phyloP scores from a whole-genome alignment of 2,797 vertebrate genomes.

The Mus minutoides region DNA sequence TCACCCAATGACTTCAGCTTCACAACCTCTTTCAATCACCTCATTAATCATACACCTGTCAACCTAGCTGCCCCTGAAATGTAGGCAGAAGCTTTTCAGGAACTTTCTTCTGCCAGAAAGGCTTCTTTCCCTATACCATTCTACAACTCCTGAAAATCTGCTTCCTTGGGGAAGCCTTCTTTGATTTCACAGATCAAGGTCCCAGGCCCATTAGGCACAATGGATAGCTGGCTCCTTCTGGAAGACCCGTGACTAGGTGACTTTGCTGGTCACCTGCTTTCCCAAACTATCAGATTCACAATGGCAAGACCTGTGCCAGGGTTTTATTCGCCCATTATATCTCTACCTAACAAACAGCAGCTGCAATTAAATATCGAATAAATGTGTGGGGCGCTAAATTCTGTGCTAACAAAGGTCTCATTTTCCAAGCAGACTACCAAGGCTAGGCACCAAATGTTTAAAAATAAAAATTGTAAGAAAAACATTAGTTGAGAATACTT shows the following conservation, averaged over 20 bases:
- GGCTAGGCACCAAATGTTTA: neutral
- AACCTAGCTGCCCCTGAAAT: neutral
- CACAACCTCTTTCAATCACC: neutral
- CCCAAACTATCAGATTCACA: neutral
- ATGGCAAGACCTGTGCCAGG: neutral
- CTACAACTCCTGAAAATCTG: neutral
- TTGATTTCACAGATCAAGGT: neutral
- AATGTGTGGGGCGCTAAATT: neutral
- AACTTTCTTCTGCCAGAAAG: neutral
- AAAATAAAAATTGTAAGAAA: neutral
- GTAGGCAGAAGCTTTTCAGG: neutral
- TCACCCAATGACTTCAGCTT: neutral
- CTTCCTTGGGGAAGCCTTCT: neutral
- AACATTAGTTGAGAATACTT: neutral
- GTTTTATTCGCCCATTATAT: neutral
- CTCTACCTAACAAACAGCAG: neutral
- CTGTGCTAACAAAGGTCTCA: neutral
- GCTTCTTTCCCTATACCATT: neutral
- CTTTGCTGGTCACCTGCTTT: neutral
- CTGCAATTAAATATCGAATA: neutral
- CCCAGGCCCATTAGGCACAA: neutral
- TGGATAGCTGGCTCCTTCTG: neutral
- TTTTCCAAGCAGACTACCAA: neutral
- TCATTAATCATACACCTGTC: neutral
- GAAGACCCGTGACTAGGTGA: accelerated